Evolutionary conservation across 2,888 invertebrate genomes (phyloP), one percentile per base, ranked within the genome.

Genomic region (Chloromyia formosa): DNA sequence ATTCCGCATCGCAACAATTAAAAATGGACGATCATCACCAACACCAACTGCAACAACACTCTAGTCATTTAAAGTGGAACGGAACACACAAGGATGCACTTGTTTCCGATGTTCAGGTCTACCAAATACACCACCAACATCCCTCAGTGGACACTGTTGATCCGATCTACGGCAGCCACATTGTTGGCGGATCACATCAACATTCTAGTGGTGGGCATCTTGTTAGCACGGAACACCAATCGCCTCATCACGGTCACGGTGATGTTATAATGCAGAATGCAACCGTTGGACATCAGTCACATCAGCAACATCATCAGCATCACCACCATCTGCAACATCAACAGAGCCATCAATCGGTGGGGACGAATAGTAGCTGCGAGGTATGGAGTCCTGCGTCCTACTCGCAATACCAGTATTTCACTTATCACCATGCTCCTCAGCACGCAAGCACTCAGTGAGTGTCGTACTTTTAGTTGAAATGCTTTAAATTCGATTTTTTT

Each of bases 341-440:
- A 54, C 78, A 76, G 75, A 77, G 77, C 74, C 79, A 80, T 79
- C 84, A 85, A 80, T 81, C 84, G 20, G 56, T 86, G 81, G 86
- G 84, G 79, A 84, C 84, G 80, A 85, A 86, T 81, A 84, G 85
- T 85, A 87, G 87, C 85, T 86, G 87, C 87, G 89, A 89, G 89
- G 89, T 90, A 89, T 89, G 89, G 86, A 83, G 84, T 82, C 84
- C 86, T 79, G 85, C 85, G 80, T 82, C 84, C 78, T 86, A 88
- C 86, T 87, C 88, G 85, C 88, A 89, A 87, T 89, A 89, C 86
- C 89, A 89, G 87, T 89, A 89, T 88, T 89, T 89, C 87, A 87
- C 88, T 84, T 88, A 89, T 86, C 88, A 89, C 87, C 89, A 89
- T 84, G 86, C 86, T 85, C 86, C 82, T 80, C 82, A 82, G 83